Evolutionary conservation across 2,797 vertebrate genomes (phyloP), one percentile per base, ranked within the genome.

Genomic region (Glossophaga mutica): DNA sequence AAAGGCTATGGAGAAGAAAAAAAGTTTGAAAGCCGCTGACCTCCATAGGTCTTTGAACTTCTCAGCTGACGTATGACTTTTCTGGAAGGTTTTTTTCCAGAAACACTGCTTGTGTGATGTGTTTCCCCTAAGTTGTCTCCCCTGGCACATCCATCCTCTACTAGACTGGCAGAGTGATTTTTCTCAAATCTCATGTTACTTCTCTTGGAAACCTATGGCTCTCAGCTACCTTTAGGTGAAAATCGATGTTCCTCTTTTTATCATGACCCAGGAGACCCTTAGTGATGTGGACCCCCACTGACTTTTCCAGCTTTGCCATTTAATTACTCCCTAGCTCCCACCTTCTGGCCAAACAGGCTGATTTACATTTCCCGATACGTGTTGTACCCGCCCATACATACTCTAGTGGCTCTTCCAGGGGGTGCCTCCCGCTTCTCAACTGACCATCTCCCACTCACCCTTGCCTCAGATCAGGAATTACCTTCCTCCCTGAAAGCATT

Each of bases 191-290:
- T 42, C 62, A 55, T 70, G 87, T 59, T 79, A 59, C 39, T 77
- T 59, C 34, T 92, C 68, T 62, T 9, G 88, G 76, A 96, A 91
- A 91, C 78, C 21, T 74, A 14, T 83, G 87, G 26, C 74, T 94
- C 77, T 73, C 24, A 65, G 65, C 67, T 85, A 81, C 42, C 67
- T 77, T 46, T 59, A 78, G 59, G n/a, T 81, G 89, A 92, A 95
- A 92, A 74, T 62, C 44, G 10, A 3, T 46, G 21, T 74, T 79
- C 29, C 55, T 76, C 65, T n/a, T 74, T 92, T 89, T 32, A 89
- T 37, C 32, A 39, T 62, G 44, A 65, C 62, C 46, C 52, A 5
- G 1, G n/a, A n/a, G 39, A 46, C 59, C 50, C 67, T 81, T 70
- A 4, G 3, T 44, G 83, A 84, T 59, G 90, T 70, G 52, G 62